Evolutionary conservation across 2,888 invertebrate genomes (phyloP), one percentile per base, ranked within the genome.

Genomic region (Urechis unicinctus): DNA sequence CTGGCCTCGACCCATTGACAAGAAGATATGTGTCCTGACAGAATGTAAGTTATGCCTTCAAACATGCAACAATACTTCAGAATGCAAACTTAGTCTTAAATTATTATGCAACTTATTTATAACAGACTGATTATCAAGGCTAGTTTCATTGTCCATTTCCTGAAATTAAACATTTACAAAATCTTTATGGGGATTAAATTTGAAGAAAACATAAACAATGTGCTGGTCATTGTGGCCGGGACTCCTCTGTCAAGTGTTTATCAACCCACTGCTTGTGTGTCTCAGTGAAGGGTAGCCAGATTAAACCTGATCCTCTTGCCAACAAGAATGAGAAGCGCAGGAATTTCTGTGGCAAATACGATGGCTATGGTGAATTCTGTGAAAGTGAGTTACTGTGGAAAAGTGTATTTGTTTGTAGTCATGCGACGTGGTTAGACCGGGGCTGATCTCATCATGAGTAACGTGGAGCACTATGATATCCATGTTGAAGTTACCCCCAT

Each of bases 341-440:
- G 49, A 71, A 70, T 30, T 80, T 81, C 61, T 81, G 81, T 64
- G 66, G 71, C 42, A 75, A 77, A 57, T 75, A 78, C 64, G 79
- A 79, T 59, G 76, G 79, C 21, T 79, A 80, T 58, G 75, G 72
- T 22, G 78, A 78, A 22, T 79, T 80, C 59, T 80, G 80, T 68
- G 4, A 30, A 30, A 28, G 28, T 52, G 44, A 52, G 25, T 9
- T 46, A 24, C 25, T 43, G 29, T 49, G 21, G 45, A 29, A 36
- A 28, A 42, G 17, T 31, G 24, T 22, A n/a, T 51, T 46, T 3
- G 5, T 44, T 24, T n/a, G n/a, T n/a, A n/a, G n/a, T n/a, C n/a
- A n/a, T n/a, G n/a, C n/a, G n/a, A n/a, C n/a, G n/a, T 29, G 52
- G 57, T 17, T 31, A 13, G 13, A 17, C 25, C 17, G 28, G 21